phyloP scores from a whole-genome alignment of 2,113 vertebrate species.

The Prinia subflava region DNA sequence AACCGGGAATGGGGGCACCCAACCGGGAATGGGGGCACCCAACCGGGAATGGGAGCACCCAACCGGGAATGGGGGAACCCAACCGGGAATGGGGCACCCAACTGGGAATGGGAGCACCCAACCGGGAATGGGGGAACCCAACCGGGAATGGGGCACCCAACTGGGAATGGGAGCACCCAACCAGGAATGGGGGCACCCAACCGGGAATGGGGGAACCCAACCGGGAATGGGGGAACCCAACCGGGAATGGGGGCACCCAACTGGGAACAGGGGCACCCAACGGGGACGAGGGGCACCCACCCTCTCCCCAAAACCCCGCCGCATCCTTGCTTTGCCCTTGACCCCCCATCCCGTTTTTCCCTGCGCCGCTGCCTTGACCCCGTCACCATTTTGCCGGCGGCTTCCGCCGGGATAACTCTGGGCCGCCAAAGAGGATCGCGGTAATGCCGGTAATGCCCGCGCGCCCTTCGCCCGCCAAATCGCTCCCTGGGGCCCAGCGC shows the following conservation, averaged over 20 bases:
- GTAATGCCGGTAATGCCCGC: background rate
- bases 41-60: background rate
- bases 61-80: background rate
- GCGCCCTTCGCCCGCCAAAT: background rate
- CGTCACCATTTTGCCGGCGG: background rate
- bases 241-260: background rate
- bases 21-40: background rate
- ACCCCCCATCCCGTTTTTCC: background rate
- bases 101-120: background rate
- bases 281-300: background rate
- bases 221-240: background rate
- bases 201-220: background rate
- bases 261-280: no score
- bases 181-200: no score
- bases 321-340: background rate
- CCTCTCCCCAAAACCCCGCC: accelerated
- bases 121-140: background rate
- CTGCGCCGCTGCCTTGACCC: background rate
- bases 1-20: background rate
- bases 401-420: background rate
- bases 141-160: background rate
- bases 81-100: no score
- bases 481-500: background rate
- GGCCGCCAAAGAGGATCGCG: slow-evolving; percentile 15
- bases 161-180: no score